Conservation (phyloP, 2,888 invertebrate species). For the Leucophenga maculata region DNA sequence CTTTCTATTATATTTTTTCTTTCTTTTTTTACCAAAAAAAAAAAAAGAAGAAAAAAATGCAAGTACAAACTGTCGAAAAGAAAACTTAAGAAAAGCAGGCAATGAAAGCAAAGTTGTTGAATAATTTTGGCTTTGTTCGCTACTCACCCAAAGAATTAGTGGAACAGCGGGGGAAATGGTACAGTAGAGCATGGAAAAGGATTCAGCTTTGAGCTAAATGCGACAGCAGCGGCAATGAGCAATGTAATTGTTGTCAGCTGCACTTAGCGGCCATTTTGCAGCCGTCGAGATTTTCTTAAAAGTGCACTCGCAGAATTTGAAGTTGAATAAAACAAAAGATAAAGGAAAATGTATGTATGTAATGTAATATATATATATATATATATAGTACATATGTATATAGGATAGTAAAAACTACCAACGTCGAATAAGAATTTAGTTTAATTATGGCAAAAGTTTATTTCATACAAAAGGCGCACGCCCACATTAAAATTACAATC, state of each 20-base stretch:
- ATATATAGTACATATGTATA: background rate
- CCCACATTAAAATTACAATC: conserved; percentile 38
- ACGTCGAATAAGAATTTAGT: conserved; percentile 40
- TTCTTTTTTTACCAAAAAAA: background rate
- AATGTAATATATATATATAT: no score
- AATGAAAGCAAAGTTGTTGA: conserved; percentile 43
- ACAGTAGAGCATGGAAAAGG: no score
- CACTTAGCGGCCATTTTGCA: conserved; percentile 45
- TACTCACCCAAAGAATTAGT: conserved; percentile 10
- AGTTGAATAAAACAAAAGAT: background rate
- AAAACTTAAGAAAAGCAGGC: conserved; percentile 32
- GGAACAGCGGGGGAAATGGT: no score
- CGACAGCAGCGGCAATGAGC: conserved; percentile 31
- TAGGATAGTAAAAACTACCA: background rate
- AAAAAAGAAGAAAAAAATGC: conserved; percentile 22
- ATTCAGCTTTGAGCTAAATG: conserved; percentile 1
- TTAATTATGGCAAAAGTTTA: conserved; percentile 57
- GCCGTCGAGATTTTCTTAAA: conserved; percentile 31
- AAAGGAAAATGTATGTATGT: background rate
- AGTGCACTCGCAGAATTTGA: conserved; percentile 1
- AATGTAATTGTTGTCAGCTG: conserved; percentile 56
- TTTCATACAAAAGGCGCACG: conserved; percentile 44
- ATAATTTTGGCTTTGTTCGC: conserved; percentile 56
- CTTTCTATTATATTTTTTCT: background rate
- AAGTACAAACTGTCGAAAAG: conserved; percentile 34